A percentile compares a stretch with the other conserved stretches of the same genome.
phyloP scores from a whole-genome alignment of 2,888 invertebrate genomes.

The Chesias legatella region DNA sequence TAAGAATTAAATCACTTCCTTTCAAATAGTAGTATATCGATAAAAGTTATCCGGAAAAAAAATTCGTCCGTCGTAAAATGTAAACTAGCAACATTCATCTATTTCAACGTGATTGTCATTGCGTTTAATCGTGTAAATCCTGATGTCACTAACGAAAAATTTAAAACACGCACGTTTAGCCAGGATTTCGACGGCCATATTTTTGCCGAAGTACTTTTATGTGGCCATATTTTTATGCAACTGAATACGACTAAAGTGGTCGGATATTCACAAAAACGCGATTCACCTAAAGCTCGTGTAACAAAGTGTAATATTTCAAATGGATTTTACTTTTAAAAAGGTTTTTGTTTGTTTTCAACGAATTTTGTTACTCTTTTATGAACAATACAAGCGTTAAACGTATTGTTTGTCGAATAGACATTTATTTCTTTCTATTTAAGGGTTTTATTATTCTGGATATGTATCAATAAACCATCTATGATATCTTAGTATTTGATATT shows the following conservation, averaged over 20 bases:
- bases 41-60: too few relatives aligned
- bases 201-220: conserved; percentile 27
- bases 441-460: too few relatives aligned
- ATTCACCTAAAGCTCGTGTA: conserved; percentile 22
- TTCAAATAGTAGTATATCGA: too few relatives aligned
- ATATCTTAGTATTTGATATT: too few relatives aligned
- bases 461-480: too few relatives aligned
- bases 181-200: conserved; percentile 24
- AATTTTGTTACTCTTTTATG: not conserved
- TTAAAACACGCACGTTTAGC: conserved; percentile 18
- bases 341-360: not conserved
- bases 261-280: conserved; percentile 25
- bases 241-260: conserved; percentile 26
- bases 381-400: not conserved
- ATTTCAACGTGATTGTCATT: conserved; percentile 11
- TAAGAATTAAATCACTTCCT: too few relatives aligned
- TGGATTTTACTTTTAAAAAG: conserved; percentile 19
- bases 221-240: conserved; percentile 28
- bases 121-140: conserved; percentile 17
- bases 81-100: conserved; percentile 11
- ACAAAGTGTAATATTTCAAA: conserved; percentile 20
- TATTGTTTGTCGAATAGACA: too few relatives aligned
- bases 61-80: not conserved
- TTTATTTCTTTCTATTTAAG: too few relatives aligned
- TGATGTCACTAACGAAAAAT: conserved; percentile 18